Conservation (phyloP, 2,113 vertebrate genomes). For the Holacanthus passer region DNA sequence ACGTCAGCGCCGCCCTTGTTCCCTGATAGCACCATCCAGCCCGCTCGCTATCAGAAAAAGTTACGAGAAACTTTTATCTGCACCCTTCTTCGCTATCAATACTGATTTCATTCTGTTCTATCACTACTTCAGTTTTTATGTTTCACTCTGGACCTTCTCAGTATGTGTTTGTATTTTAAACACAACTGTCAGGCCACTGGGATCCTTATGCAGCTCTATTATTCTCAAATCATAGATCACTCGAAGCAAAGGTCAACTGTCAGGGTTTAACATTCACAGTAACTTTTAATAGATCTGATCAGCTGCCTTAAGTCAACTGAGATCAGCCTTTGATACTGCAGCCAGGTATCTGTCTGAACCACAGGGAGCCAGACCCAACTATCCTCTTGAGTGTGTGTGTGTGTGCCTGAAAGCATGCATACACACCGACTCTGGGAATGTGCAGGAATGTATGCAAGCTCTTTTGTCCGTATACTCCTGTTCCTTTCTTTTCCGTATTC, state of each 20-base stretch:
- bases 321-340: constrained; percentile 63
- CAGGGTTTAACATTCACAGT: constrained; percentile 61
- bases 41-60: constrained; percentile 58
- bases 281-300: constrained; percentile 72
- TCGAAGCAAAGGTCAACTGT: constrained; percentile 51
- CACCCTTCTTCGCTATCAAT: not conserved
- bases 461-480: constrained; percentile 7
- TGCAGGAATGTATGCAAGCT: constrained; percentile 39
- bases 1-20: constrained; percentile 62
- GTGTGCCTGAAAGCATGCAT: not conserved
- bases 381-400: not conserved
- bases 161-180: constrained; percentile 43
- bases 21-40: constrained; percentile 53
- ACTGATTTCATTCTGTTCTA: constrained; percentile 27
- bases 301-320: constrained; percentile 66
- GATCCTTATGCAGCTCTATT: constrained; percentile 16
- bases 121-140: constrained; percentile 27
- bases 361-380: constrained; percentile 35
- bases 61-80: constrained; percentile 57
- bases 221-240: constrained; percentile 54
- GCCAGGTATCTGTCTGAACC: constrained; percentile 74
- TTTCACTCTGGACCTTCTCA: constrained; percentile 11
- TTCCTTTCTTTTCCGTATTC: constrained; percentile 20
- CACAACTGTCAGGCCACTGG: constrained; percentile 10
- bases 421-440: constrained; percentile 10